Evolutionary conservation across 2,797 vertebrate genomes (phyloP).

Genomic region (Eulemur albifrons): DNA sequence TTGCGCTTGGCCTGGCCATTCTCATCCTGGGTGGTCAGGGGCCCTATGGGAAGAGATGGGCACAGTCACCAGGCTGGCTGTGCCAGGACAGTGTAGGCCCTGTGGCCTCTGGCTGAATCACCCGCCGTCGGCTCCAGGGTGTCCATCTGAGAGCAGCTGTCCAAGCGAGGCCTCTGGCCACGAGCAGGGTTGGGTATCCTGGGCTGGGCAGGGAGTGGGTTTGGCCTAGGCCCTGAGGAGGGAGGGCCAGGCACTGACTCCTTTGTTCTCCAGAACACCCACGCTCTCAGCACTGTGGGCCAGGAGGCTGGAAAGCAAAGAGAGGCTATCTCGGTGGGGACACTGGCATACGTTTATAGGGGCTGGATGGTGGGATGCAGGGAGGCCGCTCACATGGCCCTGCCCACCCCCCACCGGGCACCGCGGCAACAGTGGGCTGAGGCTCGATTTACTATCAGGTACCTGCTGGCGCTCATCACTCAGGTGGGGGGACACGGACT

Average conservation of each 20-base stretch:
- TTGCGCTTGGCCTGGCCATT: conserved; percentile 83
- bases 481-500: conserved; percentile 74
- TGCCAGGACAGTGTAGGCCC: not conserved
- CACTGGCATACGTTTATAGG: not conserved
- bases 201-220: conserved; percentile 8
- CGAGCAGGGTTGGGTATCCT: conserved; percentile 6
- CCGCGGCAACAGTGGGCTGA: conserved; percentile 64
- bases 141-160: conserved; percentile 57
- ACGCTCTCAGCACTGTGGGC: conserved; percentile 24
- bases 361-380: conserved; percentile 13
- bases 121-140: conserved; percentile 12
- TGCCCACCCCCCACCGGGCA: conserved; percentile 63
- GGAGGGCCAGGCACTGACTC: not conserved
- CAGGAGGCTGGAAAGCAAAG: conserved; percentile 51
- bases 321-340: conserved; percentile 30
- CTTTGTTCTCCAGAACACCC: conserved; percentile 40
- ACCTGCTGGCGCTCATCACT: conserved; percentile 77
- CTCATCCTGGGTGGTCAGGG: conserved; percentile 85
- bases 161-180: conserved; percentile 28
- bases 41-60: conserved; percentile 73
- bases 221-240: not conserved
- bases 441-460: conserved; percentile 69
- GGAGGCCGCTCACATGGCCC: conserved; percentile 57
- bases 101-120: conserved; percentile 16
- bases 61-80: not conserved